These are phyloP conservation scores for Andricus grossulariae DNA, from an alignment of 1,140 invertebrate species.

Conservation along the genomic window DNA sequence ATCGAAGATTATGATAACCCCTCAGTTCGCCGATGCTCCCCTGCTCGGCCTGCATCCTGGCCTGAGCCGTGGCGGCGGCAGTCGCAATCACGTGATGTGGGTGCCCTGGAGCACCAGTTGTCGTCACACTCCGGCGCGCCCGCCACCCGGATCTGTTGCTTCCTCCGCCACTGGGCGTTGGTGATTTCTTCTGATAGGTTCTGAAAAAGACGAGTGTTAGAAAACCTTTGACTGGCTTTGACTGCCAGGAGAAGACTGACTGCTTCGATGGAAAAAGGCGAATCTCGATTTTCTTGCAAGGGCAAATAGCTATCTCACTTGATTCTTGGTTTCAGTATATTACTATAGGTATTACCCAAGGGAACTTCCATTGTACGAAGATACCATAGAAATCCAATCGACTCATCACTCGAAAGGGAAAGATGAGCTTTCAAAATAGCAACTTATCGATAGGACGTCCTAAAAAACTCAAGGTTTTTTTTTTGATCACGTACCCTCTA, in stretches of 20 bases:
- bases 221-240: neutral
- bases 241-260: neutral
- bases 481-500: no score
- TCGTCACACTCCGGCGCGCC: conserved; percentile 73
- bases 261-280: neutral
- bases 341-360: neutral
- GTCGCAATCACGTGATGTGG: conserved; percentile 73
- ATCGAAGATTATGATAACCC: conserved; percentile 90
- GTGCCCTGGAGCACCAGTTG: conserved; percentile 69
- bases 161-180: conserved; percentile 69
- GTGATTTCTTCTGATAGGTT: conserved; percentile 73
- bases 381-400: neutral
- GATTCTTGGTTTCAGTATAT: neutral
- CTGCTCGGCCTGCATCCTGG: conserved; percentile 91
- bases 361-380: neutral
- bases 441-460: no score
- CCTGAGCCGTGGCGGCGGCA: conserved; percentile 70
- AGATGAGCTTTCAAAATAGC: no score
- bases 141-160: conserved; percentile 71
- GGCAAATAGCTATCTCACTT: neutral
- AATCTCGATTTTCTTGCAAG: conserved; percentile 8
- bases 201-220: conserved; percentile 58
- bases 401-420: no score
- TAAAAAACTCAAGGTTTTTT: no score
- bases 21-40: conserved; percentile 90